These are phyloP conservation scores for Enteromius argenteus DNA, from an alignment of 2,797 vertebrate species.

Conservation along the genomic window DNA sequence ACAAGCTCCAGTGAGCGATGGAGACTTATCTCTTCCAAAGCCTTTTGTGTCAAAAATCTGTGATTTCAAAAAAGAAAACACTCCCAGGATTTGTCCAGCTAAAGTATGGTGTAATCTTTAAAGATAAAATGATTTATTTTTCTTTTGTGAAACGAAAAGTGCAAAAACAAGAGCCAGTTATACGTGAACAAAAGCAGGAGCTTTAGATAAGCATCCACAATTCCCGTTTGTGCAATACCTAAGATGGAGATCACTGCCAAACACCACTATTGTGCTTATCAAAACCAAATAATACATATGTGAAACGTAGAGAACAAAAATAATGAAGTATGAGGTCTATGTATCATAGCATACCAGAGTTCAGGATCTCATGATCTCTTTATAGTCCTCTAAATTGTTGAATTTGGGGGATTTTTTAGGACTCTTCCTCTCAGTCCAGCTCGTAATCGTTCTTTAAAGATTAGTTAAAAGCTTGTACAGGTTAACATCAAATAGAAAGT, in stretches of 20 bases:
- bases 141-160: slow-evolving; percentile 53
- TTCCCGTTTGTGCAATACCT: slow-evolving; percentile 42
- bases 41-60: slow-evolving; percentile 36
- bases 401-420: background rate
- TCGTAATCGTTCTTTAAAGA: slow-evolving; percentile 39
- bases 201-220: slow-evolving; percentile 62
- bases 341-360: background rate
- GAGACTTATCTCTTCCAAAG: slow-evolving; percentile 33
- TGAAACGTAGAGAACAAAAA: background rate
- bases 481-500: slow-evolving; percentile 53
- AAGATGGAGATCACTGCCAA: slow-evolving; percentile 20
- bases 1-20: background rate
- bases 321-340: background rate
- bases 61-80: slow-evolving; percentile 36
- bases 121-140: slow-evolving; percentile 41
- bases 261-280: slow-evolving; percentile 6
- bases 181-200: slow-evolving; percentile 49
- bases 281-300: background rate
- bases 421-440: slow-evolving; percentile 40
- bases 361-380: background rate
- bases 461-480: slow-evolving; percentile 39
- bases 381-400: background rate
- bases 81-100: slow-evolving; percentile 34
- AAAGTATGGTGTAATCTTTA: slow-evolving; percentile 20
- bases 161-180: slow-evolving; percentile 57